Evolutionary conservation across 2,888 invertebrate species (phyloP).

Genomic region (Trachelus tabidus): DNA sequence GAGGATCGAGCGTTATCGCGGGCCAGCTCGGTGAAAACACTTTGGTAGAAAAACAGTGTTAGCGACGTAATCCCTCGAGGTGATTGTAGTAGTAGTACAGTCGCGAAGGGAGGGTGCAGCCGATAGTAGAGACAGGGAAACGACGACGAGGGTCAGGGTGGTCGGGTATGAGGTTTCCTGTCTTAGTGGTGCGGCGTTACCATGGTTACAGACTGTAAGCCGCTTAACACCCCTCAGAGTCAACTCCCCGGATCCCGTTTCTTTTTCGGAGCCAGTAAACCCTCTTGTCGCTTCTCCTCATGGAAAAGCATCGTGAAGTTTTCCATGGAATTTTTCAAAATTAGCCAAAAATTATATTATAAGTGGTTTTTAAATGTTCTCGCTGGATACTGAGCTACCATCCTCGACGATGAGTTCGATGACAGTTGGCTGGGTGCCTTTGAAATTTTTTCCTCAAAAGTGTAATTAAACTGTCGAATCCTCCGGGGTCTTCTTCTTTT

Average conservation of each 20-base stretch:
- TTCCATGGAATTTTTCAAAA: neutral
- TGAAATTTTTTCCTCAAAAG: neutral
- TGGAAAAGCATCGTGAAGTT: neutral
- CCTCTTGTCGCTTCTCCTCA: neutral
- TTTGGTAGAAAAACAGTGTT: slow-evolving; percentile 55
- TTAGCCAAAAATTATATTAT: neutral
- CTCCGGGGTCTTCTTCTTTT: neutral
- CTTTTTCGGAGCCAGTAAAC: slow-evolving; percentile 14
- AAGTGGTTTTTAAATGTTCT: neutral
- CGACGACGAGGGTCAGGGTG: slow-evolving; percentile 11
- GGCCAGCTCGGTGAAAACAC: slow-evolving; percentile 43
- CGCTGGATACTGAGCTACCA: slow-evolving; percentile 14
- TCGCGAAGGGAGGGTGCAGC: neutral
- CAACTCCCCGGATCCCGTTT: slow-evolving; percentile 26
- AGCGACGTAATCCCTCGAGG: slow-evolving; percentile 50
- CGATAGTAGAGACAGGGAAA: neutral
- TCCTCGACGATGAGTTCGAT: slow-evolving; percentile 13
- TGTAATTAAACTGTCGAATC: neutral
- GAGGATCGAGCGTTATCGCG: slow-evolving; percentile 27
- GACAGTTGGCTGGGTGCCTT: slow-evolving; percentile 12
- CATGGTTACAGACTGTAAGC: slow-evolving; percentile 64
- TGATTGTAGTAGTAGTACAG: neutral
- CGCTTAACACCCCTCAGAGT: slow-evolving; percentile 58
- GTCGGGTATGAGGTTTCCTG: slow-evolving; percentile 26
- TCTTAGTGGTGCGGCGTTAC: slow-evolving; percentile 60